Evolutionary conservation across 2,888 invertebrate species (phyloP), one percentile per base, ranked within the genome.

Genomic region (Belgica antarctica): DNA sequence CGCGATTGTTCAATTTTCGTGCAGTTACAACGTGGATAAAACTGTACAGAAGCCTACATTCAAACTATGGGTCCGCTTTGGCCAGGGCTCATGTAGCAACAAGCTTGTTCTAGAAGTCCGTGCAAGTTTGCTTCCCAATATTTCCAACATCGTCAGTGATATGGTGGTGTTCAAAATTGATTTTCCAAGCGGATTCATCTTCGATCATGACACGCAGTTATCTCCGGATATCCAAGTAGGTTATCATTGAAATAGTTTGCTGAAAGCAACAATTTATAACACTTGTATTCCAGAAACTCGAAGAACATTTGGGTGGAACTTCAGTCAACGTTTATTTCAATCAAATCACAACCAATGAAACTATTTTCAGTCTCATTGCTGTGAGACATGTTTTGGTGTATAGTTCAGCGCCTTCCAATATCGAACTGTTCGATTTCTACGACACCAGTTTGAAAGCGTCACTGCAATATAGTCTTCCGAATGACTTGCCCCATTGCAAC

Each of bases 1-100:
- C 34, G 68, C 68, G 34, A 34, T 68, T 15, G 57, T 68, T 52
- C 57, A 68, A 57, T n/a, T 68, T 10, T 31, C 68, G 15, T 68
- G 68, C 68, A 68, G 22, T 34, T 57, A 59, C 15, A 34, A 15
- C 24, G 7, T 68, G 31, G 36, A 57, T 47, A 3, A 19, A 22
- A 17, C 28, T n/a, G 10, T n/a, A 15, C 8, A 12, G 10, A 25
- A 1, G 2, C 36, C 63, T 19, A 41, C n/a, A 10, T 41, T 36
- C 17, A 15, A 62, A 19, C 8, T 62, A 2, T 34, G 19, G 2
- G 17, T 62, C 34, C 5, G 7, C 3, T 47, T 65, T 25, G 19
- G n/a, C 19, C 15, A 65, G 10, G 65, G 19, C 25, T 65, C 65
- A 1, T 65, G 65, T n/a, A 15, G 5, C 1, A 36, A 62, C 24